phyloP scores from a whole-genome alignment of 2,797 vertebrate species.

The Nasua narica region DNA sequence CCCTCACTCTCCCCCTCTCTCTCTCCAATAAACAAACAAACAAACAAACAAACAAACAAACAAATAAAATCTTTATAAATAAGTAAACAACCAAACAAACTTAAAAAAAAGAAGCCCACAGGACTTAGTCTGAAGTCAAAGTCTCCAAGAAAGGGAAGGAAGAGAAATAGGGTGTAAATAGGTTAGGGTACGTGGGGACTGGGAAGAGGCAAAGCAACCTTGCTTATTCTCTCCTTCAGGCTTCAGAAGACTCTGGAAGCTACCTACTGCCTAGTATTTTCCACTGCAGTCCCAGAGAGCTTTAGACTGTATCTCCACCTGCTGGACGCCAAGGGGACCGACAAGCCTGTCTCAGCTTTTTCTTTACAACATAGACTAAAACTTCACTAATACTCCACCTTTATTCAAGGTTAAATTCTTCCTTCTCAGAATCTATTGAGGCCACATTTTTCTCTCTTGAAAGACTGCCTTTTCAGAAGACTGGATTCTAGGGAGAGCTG shows the following conservation, averaged over 20 bases:
- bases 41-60: neutral
- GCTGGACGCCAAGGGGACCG: slow-evolving; percentile 40
- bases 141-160: neutral
- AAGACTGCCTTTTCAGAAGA: neutral
- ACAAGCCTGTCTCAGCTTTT: neutral
- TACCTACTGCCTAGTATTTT: neutral
- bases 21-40: neutral
- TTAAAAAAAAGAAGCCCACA: neutral
- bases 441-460: neutral
- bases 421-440: slow-evolving; percentile 1
- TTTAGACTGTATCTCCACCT: slow-evolving; percentile 60
- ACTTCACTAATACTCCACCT: neutral
- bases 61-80: neutral
- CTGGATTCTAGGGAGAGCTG: neutral
- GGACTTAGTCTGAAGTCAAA: neutral
- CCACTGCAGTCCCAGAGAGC: neutral
- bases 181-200: neutral
- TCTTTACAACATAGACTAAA: neutral
- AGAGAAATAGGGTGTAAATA: neutral
- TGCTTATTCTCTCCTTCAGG: neutral
- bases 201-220: neutral
- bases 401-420: slow-evolving; percentile 26
- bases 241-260: neutral
- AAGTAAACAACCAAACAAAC: neutral
- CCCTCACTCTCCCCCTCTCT: neutral